These are phyloP conservation scores for Fulmarus glacialis DNA, from an alignment of 2,113 vertebrate genomes.

Conservation along the genomic window DNA sequence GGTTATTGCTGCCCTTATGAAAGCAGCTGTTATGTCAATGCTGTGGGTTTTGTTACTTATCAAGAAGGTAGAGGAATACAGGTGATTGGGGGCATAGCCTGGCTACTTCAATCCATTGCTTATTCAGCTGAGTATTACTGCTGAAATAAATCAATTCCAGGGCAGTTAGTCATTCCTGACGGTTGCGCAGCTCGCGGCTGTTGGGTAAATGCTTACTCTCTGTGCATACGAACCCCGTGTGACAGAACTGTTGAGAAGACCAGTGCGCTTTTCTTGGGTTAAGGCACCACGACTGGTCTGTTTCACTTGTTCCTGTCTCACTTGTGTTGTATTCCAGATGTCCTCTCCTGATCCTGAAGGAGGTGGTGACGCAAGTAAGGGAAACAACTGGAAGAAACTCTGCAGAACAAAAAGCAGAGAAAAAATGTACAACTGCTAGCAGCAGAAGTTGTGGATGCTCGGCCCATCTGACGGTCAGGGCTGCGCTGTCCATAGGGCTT, in stretches of 20 bases:
- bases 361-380: background rate
- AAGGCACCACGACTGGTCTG: background rate
- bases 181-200: background rate
- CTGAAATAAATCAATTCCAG: slow-evolving; percentile 11
- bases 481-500: background rate
- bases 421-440: rapidly evolving
- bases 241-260: background rate
- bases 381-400: background rate
- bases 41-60: slow-evolving; percentile 43
- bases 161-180: slow-evolving; percentile 23
- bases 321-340: background rate
- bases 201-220: background rate
- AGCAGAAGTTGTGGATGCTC: background rate
- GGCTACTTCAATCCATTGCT: slow-evolving; percentile 18
- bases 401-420: background rate
- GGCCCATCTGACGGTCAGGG: background rate
- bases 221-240: background rate
- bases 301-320: background rate
- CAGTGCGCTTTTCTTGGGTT: background rate
- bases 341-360: background rate
- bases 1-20: slow-evolving; percentile 58
- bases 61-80: slow-evolving; percentile 3
- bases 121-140: slow-evolving; percentile 2
- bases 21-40: slow-evolving; percentile 73
- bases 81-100: background rate